phyloP scores from a whole-genome alignment of 2,797 vertebrate species.

The Galaxias olidus region DNA sequence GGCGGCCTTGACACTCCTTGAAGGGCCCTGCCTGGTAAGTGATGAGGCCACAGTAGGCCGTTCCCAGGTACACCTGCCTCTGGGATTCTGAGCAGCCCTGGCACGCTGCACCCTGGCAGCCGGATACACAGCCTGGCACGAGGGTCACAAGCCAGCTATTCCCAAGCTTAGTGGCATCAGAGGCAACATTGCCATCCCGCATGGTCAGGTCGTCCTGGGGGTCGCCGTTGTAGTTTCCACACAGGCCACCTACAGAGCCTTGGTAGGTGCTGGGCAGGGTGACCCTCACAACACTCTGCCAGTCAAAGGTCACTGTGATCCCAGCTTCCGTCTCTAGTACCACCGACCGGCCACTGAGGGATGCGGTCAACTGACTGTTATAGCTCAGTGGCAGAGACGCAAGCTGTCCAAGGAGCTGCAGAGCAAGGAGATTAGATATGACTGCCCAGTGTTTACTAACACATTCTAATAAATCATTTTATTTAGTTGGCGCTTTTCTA shows the following conservation, averaged over 20 bases:
- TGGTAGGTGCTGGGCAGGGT: slow-evolving; percentile 76
- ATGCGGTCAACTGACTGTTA: slow-evolving; percentile 55
- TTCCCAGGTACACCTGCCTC: slow-evolving; percentile 46
- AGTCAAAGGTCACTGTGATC: slow-evolving; percentile 78
- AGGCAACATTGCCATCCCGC: slow-evolving; percentile 27
- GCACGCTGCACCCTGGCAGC: slow-evolving; percentile 42
- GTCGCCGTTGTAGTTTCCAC: slow-evolving; percentile 79
- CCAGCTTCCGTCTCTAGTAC: slow-evolving; percentile 62
- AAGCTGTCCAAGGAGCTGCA: neutral
- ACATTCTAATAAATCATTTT: too few species aligned
- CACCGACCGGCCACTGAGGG: slow-evolving; percentile 41
- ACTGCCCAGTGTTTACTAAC: too few species aligned
- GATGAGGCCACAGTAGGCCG: slow-evolving; percentile 78
- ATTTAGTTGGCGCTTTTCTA: too few species aligned
- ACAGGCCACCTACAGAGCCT: slow-evolving; percentile 77
- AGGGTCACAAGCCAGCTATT: slow-evolving; percentile 76
- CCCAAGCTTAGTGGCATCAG: slow-evolving; percentile 51
- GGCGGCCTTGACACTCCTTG: slow-evolving; percentile 63
- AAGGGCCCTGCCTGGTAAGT: slow-evolving; percentile 77
- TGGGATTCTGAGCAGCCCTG: slow-evolving; percentile 56
- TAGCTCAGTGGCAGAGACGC: slow-evolving; percentile 71
- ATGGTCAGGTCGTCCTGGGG: slow-evolving; percentile 65
- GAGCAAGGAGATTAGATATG: too few species aligned
- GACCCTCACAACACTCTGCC: slow-evolving; percentile 64
- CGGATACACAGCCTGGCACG: slow-evolving; percentile 61